Percentiles rank a stretch among this genome's conserved stretches.
These are phyloP conservation scores for Plodia interpunctella DNA, from an alignment of 1,140 invertebrate species.

Conservation along the genomic window DNA sequence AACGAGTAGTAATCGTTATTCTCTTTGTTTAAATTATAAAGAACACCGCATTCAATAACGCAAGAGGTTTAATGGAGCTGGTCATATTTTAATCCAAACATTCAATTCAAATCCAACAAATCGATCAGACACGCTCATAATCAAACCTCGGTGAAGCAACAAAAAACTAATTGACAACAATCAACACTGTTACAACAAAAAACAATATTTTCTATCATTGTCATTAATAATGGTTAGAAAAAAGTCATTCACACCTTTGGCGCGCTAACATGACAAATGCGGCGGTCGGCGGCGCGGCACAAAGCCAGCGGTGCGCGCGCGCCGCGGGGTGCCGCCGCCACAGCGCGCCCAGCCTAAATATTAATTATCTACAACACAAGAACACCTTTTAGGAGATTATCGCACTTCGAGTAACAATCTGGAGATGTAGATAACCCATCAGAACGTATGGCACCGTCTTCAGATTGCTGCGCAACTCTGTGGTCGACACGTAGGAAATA, in stretches of 20 bases:
- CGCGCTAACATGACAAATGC: conserved; percentile 74
- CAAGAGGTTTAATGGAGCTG: conserved; percentile 55
- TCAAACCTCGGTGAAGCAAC: conserved; percentile 48
- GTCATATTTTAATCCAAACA: conserved; percentile 69
- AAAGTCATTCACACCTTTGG: conserved; percentile 74
- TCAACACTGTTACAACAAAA: conserved; percentile 70
- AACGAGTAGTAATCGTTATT: neutral
- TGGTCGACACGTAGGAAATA: neutral
- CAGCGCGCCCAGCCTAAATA: conserved; percentile 56
- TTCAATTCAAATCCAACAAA: conserved; percentile 63
- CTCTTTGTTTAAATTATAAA: conserved; percentile 5
- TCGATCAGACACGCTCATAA: conserved; percentile 63
- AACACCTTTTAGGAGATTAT: conserved; percentile 74
- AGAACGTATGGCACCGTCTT: conserved; percentile 23
- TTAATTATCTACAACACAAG: conserved; percentile 71
- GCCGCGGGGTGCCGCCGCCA: conserved; percentile 55
- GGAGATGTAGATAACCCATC: conserved; percentile 50
- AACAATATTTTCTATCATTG: conserved; percentile 75
- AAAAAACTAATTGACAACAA: conserved; percentile 75
- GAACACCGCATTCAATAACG: conserved; percentile 41
- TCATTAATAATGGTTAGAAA: conserved; percentile 74
- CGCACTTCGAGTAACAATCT: conserved; percentile 63
- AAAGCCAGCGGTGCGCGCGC: conserved; percentile 52
- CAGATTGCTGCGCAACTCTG: neutral
- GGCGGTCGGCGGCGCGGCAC: conserved; percentile 44